Percentiles rank a stretch among this genome's conserved stretches.
Conservation (phyloP, 2,888 invertebrate species). For the Uloborus plumipes region DNA sequence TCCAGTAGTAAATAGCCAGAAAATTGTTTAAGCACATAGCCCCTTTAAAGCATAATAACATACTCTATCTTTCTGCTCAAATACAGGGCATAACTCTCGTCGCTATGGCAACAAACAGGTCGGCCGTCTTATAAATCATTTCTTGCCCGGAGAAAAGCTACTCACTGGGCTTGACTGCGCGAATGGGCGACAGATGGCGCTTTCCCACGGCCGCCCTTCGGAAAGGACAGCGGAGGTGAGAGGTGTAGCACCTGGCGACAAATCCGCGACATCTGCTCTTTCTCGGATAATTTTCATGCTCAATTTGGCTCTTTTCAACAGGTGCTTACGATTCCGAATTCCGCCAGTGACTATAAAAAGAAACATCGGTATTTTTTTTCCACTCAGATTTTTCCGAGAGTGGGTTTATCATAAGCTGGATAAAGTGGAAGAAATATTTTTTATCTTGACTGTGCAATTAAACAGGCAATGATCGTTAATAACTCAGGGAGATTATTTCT, state of each 20-base stretch:
- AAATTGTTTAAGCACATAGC: too few relatives aligned
- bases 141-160: background rate
- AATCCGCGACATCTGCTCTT: conserved; percentile 47
- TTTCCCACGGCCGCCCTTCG: conserved; percentile 18
- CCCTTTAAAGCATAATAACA: too few relatives aligned
- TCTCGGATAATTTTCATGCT: conserved; percentile 39
- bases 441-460: background rate
- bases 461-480: background rate
- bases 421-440: background rate
- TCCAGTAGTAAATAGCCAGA: too few relatives aligned
- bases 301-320: conserved; percentile 36
- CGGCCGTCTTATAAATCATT: background rate
- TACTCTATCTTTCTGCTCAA: too few relatives aligned
- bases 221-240: conserved; percentile 14
- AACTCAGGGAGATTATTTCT: too few relatives aligned
- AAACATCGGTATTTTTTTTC: conserved; percentile 3
- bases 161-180: background rate
- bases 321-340: conserved; percentile 16
- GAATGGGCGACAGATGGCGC: conserved; percentile 25
- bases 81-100: too few relatives aligned
- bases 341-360: background rate
- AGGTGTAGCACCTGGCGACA: conserved; percentile 41
- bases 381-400: too few relatives aligned
- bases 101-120: too few relatives aligned
- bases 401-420: background rate